Conservation (phyloP, 2,113 vertebrate genomes). For the Ciconia stormi region DNA sequence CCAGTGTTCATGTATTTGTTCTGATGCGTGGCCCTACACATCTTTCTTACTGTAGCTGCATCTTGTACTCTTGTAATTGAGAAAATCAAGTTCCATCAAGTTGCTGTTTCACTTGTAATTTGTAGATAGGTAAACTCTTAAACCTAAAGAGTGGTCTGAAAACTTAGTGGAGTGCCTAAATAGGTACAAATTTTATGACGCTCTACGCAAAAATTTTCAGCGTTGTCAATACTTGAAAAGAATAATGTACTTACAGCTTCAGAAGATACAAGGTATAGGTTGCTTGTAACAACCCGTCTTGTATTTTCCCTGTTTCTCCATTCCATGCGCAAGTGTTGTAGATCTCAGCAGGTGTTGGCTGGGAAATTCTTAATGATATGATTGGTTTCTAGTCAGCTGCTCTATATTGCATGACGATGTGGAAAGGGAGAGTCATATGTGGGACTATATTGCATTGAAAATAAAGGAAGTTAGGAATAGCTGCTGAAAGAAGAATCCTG, state of each 20-base stretch:
- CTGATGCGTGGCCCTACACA: background rate
- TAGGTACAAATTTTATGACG: background rate
- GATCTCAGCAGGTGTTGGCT: background rate
- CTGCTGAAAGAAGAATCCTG: background rate
- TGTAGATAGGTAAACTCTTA: background rate
- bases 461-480: background rate
- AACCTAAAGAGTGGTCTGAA: background rate
- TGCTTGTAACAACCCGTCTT: background rate
- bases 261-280: background rate
- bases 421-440: background rate
- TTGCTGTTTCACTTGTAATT: background rate
- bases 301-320: background rate
- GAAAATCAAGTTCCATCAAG: background rate
- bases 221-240: background rate
- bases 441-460: background rate
- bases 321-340: background rate
- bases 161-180: background rate
- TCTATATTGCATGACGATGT: background rate
- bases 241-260: background rate
- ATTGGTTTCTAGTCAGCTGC: background rate
- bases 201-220: background rate
- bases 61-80: background rate
- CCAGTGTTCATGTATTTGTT: background rate
- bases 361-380: background rate
- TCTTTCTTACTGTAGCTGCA: background rate